Evolutionary conservation across 2,888 invertebrate genomes (phyloP).

Genomic region (Trichopria drosophilae): DNA sequence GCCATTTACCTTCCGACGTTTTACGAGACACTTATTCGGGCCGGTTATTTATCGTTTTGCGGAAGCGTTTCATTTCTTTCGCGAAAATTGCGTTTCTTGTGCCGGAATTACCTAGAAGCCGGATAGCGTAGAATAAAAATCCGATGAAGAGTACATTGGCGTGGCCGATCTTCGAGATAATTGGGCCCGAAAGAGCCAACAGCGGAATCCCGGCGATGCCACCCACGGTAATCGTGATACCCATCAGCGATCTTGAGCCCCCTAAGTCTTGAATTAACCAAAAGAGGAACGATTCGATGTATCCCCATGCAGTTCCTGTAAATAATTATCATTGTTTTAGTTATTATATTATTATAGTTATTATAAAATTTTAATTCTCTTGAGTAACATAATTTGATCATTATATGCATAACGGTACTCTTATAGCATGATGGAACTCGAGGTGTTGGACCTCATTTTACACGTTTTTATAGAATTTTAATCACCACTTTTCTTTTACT

Average conservation of each 20-base stretch:
- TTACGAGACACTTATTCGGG: too few relatives aligned
- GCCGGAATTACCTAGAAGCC: constrained; percentile 72
- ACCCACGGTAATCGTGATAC: constrained; percentile 78
- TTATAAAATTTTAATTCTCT: neutral
- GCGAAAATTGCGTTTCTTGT: too few relatives aligned
- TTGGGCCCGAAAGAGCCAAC: constrained; percentile 75
- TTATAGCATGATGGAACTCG: too few relatives aligned
- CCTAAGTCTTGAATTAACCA: constrained; percentile 79
- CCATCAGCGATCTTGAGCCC: constrained; percentile 76
- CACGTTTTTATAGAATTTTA: too few relatives aligned
- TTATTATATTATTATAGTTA: neutral
- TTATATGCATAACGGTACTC: too few relatives aligned
- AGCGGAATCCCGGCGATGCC: constrained; percentile 76
- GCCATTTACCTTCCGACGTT: too few relatives aligned
- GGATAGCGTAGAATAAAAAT: constrained; percentile 74
- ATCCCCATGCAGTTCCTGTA: constrained; percentile 80
- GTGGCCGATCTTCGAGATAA: constrained; percentile 72
- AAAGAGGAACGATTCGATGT: constrained; percentile 79
- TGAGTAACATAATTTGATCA: too few relatives aligned
- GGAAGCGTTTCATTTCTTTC: too few relatives aligned
- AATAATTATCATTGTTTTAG: constrained; percentile 28
- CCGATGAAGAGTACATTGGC: constrained; percentile 78
- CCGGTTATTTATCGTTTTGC: too few relatives aligned
- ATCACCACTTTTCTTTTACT: too few relatives aligned
- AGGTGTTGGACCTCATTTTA: too few relatives aligned